Evolutionary conservation across 1,140 invertebrate genomes (phyloP), one percentile per base, ranked within the genome.

Genomic region (Onthophagus taurus): DNA sequence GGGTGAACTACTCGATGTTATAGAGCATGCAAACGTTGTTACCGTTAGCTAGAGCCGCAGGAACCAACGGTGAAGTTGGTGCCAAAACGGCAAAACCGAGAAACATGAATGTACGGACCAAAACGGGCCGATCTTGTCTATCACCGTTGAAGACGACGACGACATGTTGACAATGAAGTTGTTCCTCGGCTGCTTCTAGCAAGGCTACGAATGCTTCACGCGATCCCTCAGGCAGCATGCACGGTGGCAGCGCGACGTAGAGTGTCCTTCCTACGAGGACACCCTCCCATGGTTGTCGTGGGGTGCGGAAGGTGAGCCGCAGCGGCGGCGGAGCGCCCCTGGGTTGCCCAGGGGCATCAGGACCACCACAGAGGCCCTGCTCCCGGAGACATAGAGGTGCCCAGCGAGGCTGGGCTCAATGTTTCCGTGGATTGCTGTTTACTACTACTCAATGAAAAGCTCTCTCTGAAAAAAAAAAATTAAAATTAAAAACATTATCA

Each of bases 321-420:
- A 57, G 47, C 18, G 57, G 61, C 49, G 57, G 58, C 55, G 56
- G 50, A 43, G 45, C 33, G 41, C 57, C 59, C 48, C 59, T 62
- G 60, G 60, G 53, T 49, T 65, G 66, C 54, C 56, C 82, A 83
- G 85, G 83, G 72, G 72, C 85, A 88, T 89, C 89, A 93, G 89
- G 85, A 87, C 75, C 83, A 88, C 88, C 85, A 92, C 89, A 83
- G 89, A 93, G 91, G 91, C 89, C 90, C 91, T 76, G 89, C 82
- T 71, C 90, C 90, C 83, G 95, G 86, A 81, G 83, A 83, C 77
- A 90, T 83, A 76, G 77, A 83, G 67, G 80, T 89, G 60, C 77
- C 78, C 44, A 72, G 64, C 58, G 61, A 63, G 45, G 70, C 71
- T 50, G 69, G 70, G n/a, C 50, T 66, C 69, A 59, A 69, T 72